Percentiles rank a stretch among this genome's conserved stretches.
Conservation (phyloP, 2,888 invertebrate species). For the Perdita meconis region DNA sequence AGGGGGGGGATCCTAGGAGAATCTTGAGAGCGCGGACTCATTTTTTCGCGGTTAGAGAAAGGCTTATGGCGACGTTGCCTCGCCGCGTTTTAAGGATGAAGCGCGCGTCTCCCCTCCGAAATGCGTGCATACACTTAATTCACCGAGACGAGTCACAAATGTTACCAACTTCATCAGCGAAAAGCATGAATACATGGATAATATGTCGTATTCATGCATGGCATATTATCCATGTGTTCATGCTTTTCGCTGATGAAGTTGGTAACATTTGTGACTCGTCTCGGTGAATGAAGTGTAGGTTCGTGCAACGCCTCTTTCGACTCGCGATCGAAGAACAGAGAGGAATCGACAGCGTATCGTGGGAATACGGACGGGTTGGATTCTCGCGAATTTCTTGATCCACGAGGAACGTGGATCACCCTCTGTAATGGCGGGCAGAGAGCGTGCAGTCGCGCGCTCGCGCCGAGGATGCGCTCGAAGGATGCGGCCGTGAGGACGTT, state of each 20-base stretch:
- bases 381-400: conserved; percentile 65
- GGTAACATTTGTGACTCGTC: too few species aligned
- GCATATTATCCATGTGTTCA: too few species aligned
- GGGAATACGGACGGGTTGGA: conserved; percentile 60
- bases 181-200: too few species aligned
- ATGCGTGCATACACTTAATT: too few species aligned
- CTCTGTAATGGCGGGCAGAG: conserved; percentile 57
- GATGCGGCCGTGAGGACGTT: conserved; percentile 49
- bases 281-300: too few species aligned
- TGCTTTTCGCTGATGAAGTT: too few species aligned
- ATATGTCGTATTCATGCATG: too few species aligned
- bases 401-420: conserved; percentile 30
- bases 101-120: too few species aligned
- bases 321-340: background rate
- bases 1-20: conserved; percentile 11
- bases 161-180: too few species aligned
- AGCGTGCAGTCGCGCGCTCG: background rate
- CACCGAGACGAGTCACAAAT: too few species aligned
- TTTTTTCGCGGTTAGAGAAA: background rate
- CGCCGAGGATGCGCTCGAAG: conserved; percentile 29
- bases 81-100: too few species aligned
- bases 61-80: background rate
- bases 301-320: too few species aligned
- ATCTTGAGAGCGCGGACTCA: background rate
- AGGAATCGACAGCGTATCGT: conserved; percentile 46